Conservation (phyloP, 1,140 invertebrate genomes). For the Lasaia peninsularis region DNA sequence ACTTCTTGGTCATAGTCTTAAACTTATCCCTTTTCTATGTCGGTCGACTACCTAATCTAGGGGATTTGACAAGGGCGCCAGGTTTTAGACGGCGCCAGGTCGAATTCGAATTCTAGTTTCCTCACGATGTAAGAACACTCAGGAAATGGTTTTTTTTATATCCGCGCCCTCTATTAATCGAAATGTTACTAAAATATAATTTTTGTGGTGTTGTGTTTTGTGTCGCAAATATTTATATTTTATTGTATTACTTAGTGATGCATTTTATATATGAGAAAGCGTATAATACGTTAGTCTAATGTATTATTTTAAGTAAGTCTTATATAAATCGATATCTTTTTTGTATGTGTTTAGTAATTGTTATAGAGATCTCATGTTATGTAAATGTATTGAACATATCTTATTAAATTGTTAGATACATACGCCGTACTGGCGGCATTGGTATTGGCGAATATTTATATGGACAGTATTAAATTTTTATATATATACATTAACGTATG, state of each 20-base stretch:
- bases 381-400: slow-evolving; percentile 3
- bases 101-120: too few species aligned
- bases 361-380: slow-evolving; percentile 8
- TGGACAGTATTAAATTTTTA: neutral
- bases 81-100: too few species aligned
- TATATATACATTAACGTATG: too few species aligned
- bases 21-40: too few species aligned
- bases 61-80: too few species aligned
- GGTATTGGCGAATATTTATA: neutral
- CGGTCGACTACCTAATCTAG: too few species aligned
- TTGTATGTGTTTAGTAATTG: slow-evolving; percentile 1
- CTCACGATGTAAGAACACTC: too few species aligned
- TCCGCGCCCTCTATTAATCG: neutral
- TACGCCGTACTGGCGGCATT: too few species aligned
- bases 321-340: neutral
- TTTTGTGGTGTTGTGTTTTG: slow-evolving; percentile 1
- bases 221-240: slow-evolving; percentile 8
- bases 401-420: neutral
- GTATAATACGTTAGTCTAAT: neutral
- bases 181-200: neutral
- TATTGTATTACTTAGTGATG: neutral
- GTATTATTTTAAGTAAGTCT: slow-evolving; percentile 3
- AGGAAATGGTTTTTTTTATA: neutral
- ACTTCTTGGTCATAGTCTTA: too few species aligned
- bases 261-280: neutral